Percentiles rank a stretch among this genome's conserved stretches.
These are phyloP conservation scores for Colletes collaris DNA, from an alignment of 2,888 invertebrate genomes.

Conservation along the genomic window DNA sequence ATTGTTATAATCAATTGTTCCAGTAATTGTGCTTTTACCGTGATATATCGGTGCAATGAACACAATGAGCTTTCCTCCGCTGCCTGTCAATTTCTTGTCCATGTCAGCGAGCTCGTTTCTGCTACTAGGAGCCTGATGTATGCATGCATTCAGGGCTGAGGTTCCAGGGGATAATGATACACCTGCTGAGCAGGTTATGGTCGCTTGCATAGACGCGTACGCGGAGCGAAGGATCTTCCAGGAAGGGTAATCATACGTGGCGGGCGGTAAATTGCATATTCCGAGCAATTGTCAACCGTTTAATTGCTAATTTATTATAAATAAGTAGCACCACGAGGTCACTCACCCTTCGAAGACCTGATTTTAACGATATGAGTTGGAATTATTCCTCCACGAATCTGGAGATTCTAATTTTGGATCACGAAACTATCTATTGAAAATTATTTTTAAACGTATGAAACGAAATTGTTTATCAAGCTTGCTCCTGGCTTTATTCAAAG, in stretches of 20 bases:
- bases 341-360: neutral
- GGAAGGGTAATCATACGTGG: neutral
- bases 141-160: constrained; percentile 8
- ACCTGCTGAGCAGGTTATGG: constrained; percentile 6
- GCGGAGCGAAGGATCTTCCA: neutral
- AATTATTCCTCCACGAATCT: too few relatives aligned
- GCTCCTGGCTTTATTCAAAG: too few relatives aligned
- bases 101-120: neutral
- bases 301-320: neutral
- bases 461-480: too few relatives aligned
- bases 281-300: neutral
- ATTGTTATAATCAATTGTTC: too few relatives aligned
- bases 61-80: neutral
- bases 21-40: too few relatives aligned
- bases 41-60: too few relatives aligned
- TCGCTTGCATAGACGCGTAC: neutral
- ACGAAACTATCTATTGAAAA: too few relatives aligned
- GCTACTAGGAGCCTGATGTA: constrained; percentile 4
- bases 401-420: too few relatives aligned
- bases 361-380: too few relatives aligned
- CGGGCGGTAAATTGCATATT: neutral
- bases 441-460: too few relatives aligned
- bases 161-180: constrained; percentile 2
- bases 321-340: neutral
- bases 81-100: neutral